Base-by-base conservation (phyloP, 2,797 vertebrate genomes). In the Karalla daura region DNA sequence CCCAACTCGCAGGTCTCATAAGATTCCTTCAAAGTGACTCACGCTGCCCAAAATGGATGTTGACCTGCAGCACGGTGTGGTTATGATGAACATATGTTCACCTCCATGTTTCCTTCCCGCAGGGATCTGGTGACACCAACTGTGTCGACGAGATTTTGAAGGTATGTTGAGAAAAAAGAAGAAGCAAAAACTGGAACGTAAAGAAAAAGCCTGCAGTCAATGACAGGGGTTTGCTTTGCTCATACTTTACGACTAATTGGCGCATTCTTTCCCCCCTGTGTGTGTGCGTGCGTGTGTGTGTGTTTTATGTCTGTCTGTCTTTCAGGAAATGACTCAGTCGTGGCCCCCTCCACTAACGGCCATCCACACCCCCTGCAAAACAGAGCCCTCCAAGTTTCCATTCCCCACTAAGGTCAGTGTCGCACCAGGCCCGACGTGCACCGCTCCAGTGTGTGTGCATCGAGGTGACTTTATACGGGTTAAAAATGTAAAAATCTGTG, bases 311-410 rank as follows among this genome's bases (percentile, higher is more conserved):
- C 11, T 49, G 27, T 46, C 11, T 72, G 46, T 61, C 46, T 64
- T 82, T 7, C 82, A 99, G 98, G 97, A 99, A 95, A 99, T 99
- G 97, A 98, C 96, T 94, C 96, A 98, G 89, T 96, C 96, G 58
- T 99, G 98, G 98, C 97, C 98, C 69, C 96, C 98, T 84, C 98
- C 98, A 2, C 88, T 99, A 86, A 99, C 97, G 83, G 97, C 98
- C 87, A 99, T 99, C 88, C 98, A 99, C 77, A 99, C 98, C 40
- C 97, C 98, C 65, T 99, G 97, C 94, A 99, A 98, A 95, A 98
- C 97, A 5, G 98, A 99, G 90, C 97, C 96, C 49, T 99, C 97
- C 73, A 99, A 99, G 89, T 99, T 99, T 93, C 97, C 97, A 86
- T 99, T 99, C 86, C 97, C 98, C 61, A 96, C 95, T 21, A 99